phyloP scores from a whole-genome alignment of 1,140 invertebrate genomes.

The Danaus melanippus region DNA sequence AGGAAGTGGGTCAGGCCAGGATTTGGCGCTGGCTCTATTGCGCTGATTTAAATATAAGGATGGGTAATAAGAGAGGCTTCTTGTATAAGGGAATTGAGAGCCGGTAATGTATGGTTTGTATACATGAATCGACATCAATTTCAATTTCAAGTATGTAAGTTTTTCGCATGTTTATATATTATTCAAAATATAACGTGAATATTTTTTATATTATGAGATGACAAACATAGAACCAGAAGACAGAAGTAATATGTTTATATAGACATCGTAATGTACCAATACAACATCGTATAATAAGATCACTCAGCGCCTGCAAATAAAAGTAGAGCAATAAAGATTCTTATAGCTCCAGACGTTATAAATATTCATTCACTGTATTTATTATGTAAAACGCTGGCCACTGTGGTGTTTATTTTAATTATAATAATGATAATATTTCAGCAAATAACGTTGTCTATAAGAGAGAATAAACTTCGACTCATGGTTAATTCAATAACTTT shows the following conservation, averaged over 20 bases:
- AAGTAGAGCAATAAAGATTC: conserved; percentile 12
- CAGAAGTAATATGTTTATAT: too few relatives aligned
- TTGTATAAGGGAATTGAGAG: too few relatives aligned
- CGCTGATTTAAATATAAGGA: conserved; percentile 66
- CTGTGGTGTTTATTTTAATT: conserved; percentile 8
- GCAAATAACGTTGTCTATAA: conserved; percentile 3
- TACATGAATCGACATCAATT: too few relatives aligned
- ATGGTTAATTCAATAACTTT: too few relatives aligned
- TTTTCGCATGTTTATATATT: too few relatives aligned
- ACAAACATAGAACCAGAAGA: too few relatives aligned
- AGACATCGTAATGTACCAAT: too few relatives aligned
- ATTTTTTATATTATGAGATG: too few relatives aligned
- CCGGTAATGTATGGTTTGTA: too few relatives aligned
- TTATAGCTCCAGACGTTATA: conserved; percentile 7
- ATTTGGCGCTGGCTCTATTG: conserved; percentile 56
- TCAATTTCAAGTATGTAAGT: too few relatives aligned
- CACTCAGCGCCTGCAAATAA: conserved; percentile 12
- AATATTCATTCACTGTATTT: conserved; percentile 16
- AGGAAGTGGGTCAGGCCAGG: conserved; percentile 63
- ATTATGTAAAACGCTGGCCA: conserved; percentile 13
- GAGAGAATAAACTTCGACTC: too few relatives aligned
- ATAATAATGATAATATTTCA: conserved; percentile 7
- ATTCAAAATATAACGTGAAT: too few relatives aligned
- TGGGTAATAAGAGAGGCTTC: conserved; percentile 34
- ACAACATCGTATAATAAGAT: conserved; percentile 10